Evolutionary conservation across 2,888 invertebrate genomes (phyloP).

Genomic region (Chromoteleia sp.): DNA sequence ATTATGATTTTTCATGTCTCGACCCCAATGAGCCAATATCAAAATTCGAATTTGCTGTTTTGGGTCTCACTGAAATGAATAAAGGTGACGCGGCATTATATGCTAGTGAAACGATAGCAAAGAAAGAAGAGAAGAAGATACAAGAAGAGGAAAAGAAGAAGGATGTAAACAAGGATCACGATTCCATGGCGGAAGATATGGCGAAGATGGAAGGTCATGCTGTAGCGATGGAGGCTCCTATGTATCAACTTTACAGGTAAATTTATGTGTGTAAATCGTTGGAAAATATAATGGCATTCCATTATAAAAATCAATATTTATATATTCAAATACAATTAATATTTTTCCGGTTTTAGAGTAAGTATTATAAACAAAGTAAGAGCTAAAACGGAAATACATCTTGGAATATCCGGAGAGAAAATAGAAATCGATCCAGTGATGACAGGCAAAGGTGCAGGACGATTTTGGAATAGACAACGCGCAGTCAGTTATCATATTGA

Average conservation of each 20-base stretch:
- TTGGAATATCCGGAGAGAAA: slow-evolving; percentile 95
- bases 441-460: slow-evolving; percentile 81
- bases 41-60: slow-evolving; percentile 95
- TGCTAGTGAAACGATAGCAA: slow-evolving; percentile 75
- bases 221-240: slow-evolving; percentile 93
- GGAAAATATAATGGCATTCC: too few species aligned
- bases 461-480: slow-evolving; percentile 88
- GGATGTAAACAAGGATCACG: slow-evolving; percentile 76
- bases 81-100: slow-evolving; percentile 83
- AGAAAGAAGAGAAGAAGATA: slow-evolving; percentile 73
- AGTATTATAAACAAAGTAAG: slow-evolving; percentile 91
- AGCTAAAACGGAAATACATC: slow-evolving; percentile 92
- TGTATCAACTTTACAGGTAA: slow-evolving; percentile 89
- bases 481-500: slow-evolving; percentile 95
- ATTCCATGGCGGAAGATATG: slow-evolving; percentile 85
- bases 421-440: slow-evolving; percentile 94
- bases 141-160: slow-evolving; percentile 82
- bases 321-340: slow-evolving; percentile 24
- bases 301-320: too few species aligned
- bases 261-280: too few species aligned
- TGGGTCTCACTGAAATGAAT: slow-evolving; percentile 94
- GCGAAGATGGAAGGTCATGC: slow-evolving; percentile 90
- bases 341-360: slow-evolving; percentile 87
- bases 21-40: slow-evolving; percentile 95
- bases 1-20: slow-evolving; percentile 96